Base-by-base conservation (phyloP, 2,113 vertebrate genomes). In the Actinemys pallida region DNA sequence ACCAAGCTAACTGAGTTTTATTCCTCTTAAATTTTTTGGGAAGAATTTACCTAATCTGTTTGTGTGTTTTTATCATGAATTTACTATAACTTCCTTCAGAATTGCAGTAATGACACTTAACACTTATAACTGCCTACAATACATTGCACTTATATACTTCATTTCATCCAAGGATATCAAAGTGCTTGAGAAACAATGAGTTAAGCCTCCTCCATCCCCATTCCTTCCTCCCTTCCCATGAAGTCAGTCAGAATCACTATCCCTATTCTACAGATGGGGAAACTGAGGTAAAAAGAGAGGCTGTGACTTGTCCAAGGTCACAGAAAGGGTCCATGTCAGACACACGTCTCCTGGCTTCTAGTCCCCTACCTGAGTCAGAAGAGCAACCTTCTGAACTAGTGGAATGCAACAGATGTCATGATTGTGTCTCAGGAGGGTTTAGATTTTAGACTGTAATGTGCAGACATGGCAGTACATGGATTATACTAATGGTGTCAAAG, bases 381-480 rank as follows among this genome's bases (percentile, higher is more conserved):
- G 39, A 83, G 31, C 49, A 84, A 62, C 16, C 56, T 83, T 1
- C 49, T 3, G 35, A 90, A 80, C 62, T 1, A 3, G 59, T 25
- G 9, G 91, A 90, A 93, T 82, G 87, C 82, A 89, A 19, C 12
- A 86, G n/a, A 86, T 78, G 29, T 86, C 81, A 89, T 16, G 29
- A 50, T 79, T 57, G 39, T 8, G 17, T 62, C 25, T 80, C 35
- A 52, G 47, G 16, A 5, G 85, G 69, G 45, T 53, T 59, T 87
- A 39, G 35, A 69, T 16, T 92, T 59, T 86, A 69, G 35, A 69
- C 20, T 90, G 25, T 87, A 59, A 75, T 3, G 8, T 10, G 35
- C 5, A 92, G 88, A 92, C 54, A 31, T 20, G 76, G 7, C 0
- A 0, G 5, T 3, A 20, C 29, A 12, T 54, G 20, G 17, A 78